Evolutionary conservation across 1,140 invertebrate genomes (phyloP).

Genomic region (Drosophila repletoides): DNA sequence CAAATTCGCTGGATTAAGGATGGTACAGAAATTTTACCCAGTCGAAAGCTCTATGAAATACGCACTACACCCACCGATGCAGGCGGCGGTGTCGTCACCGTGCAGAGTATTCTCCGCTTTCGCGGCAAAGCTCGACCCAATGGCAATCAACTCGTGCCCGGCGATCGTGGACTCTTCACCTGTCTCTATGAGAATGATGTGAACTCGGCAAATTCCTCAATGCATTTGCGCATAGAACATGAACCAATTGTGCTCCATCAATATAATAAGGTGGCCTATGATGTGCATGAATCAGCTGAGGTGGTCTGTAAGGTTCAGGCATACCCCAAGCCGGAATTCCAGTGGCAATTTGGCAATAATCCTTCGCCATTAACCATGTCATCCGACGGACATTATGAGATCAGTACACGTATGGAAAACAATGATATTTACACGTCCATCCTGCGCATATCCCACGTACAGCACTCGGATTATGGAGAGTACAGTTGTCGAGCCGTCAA

Average conservation of each 20-base stretch:
- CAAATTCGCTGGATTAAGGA: conserved; percentile 94
- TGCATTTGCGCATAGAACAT: conserved; percentile 95
- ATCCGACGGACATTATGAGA: conserved; percentile 92
- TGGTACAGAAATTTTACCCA: conserved; percentile 89
- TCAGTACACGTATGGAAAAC: conserved; percentile 89
- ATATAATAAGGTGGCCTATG: conserved; percentile 94
- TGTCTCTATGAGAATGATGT: conserved; percentile 95
- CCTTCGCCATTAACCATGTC: conserved; percentile 88
- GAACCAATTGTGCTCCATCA: conserved; percentile 92
- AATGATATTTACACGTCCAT: conserved; percentile 93
- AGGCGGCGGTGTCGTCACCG: conserved; percentile 88
- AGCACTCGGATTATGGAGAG: conserved; percentile 92
- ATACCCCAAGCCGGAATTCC: conserved; percentile 95
- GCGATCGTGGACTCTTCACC: conserved; percentile 93
- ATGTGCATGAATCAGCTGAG: conserved; percentile 91
- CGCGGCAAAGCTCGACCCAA: conserved; percentile 88
- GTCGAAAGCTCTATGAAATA: conserved; percentile 90
- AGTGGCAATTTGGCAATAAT: conserved; percentile 92
- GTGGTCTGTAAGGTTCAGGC: conserved; percentile 94
- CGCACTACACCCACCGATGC: conserved; percentile 89
- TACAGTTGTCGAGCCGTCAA: conserved; percentile 94
- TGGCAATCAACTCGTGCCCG: conserved; percentile 89
- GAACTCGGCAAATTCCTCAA: conserved; percentile 91
- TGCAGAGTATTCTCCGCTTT: conserved; percentile 92
- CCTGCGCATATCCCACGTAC: conserved; percentile 89